Conservation (phyloP, 2,113 vertebrate species). For the Aviceda subcristata region DNA sequence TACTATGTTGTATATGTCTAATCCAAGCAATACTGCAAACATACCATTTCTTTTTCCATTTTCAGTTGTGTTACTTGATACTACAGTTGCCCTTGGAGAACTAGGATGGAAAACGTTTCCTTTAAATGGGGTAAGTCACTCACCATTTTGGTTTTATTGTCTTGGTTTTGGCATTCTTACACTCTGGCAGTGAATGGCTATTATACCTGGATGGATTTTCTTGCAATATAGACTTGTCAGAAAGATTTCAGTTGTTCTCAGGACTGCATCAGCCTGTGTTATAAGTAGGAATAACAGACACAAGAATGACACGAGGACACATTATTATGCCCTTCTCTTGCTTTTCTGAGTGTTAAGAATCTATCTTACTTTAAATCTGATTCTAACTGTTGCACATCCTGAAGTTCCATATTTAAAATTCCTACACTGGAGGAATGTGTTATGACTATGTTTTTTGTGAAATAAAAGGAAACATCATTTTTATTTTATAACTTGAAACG, state of each 20-base stretch:
- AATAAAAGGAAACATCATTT: background rate
- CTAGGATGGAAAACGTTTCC: slow-evolving; percentile 95
- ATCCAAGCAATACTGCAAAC: background rate
- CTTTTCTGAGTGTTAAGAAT: background rate
- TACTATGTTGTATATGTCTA: background rate
- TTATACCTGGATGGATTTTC: background rate
- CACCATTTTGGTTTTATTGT: background rate
- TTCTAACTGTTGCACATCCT: background rate
- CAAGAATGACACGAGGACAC: background rate
- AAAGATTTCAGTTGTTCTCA: background rate
- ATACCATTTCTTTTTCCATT: slow-evolving; percentile 68
- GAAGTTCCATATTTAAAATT: background rate
- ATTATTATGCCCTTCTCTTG: background rate
- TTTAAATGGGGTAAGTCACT: slow-evolving; percentile 90
- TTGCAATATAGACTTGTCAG: background rate
- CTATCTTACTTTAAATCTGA: background rate
- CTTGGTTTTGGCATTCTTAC: background rate
- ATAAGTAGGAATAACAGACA: background rate
- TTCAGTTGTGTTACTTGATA: slow-evolving; percentile 92
- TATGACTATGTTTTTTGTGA: background rate
- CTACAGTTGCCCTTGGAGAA: slow-evolving; percentile 88
- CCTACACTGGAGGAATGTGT: background rate
- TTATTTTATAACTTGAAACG: background rate
- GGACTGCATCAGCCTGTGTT: background rate
- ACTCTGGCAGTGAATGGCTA: background rate